Conservation (phyloP, 2,888 invertebrate genomes). For the Chrysodeixis includens region DNA sequence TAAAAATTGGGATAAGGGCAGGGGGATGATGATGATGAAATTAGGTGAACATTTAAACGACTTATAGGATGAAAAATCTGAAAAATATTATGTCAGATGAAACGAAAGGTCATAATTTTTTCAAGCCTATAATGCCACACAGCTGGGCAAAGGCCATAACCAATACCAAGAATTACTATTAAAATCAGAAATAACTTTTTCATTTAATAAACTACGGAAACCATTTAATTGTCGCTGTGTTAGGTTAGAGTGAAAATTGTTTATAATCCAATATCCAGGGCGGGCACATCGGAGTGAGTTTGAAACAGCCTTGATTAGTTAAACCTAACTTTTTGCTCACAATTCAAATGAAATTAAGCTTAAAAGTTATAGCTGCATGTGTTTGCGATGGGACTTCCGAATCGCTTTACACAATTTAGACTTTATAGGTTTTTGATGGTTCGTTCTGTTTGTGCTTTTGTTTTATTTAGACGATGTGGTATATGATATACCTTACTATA, state of each 20-base stretch:
- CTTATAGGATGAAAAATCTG: no score
- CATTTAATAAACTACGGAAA: neutral
- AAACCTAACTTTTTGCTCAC: conserved; percentile 63
- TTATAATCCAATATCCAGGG: conserved; percentile 78
- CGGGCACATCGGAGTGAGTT: conserved; percentile 69
- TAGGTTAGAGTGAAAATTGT: conserved; percentile 69
- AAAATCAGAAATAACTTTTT: neutral
- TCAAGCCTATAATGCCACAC: no score
- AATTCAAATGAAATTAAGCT: conserved; percentile 56
- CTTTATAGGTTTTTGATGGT: neutral
- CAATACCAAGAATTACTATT: no score
- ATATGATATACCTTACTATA: no score
- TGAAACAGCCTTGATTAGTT: conserved; percentile 68
- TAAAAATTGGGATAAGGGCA: no score
- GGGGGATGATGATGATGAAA: no score
- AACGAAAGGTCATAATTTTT: no score
- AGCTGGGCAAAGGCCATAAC: no score
- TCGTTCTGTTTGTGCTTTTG: neutral
- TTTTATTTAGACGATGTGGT: neutral
- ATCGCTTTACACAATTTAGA: conserved; percentile 15
- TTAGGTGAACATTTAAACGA: no score
- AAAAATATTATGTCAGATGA: no score
- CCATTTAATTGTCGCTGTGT: neutral
- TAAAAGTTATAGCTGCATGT: conserved; percentile 44
- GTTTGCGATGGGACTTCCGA: conserved; percentile 37